Evolutionary conservation across 2,888 invertebrate genomes (phyloP).

Genomic region (Metalampra italica): DNA sequence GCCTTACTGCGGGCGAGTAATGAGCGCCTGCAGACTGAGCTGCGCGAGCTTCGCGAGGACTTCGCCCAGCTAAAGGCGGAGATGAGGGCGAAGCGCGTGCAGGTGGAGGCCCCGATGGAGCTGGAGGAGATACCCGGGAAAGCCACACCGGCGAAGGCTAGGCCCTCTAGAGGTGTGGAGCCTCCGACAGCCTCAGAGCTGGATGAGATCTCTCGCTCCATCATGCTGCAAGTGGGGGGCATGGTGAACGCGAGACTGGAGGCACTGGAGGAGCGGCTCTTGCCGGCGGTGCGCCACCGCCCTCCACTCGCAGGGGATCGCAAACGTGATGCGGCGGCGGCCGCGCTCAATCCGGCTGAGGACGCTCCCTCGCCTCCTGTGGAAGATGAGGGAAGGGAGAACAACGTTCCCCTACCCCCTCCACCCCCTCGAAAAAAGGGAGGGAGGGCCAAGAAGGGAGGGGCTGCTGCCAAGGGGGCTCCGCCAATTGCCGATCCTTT

Average conservation of each 20-base stretch:
- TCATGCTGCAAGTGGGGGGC: no score
- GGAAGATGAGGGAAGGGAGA: not conserved
- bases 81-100: not conserved
- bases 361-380: not conserved
- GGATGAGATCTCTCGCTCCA: no score
- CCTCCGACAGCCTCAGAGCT: no score
- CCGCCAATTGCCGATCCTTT: no score
- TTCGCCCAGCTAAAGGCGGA: not conserved
- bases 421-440: not conserved
- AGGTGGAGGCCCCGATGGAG: no score
- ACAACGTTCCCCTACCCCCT: not conserved
- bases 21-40: not conserved
- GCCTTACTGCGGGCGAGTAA: not conserved
- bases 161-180: no score
- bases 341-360: no score
- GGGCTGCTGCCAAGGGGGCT: not conserved
- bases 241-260: no score
- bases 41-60: not conserved
- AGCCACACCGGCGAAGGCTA: no score
- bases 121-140: no score
- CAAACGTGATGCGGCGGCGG: not conserved
- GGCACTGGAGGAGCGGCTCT: no score
- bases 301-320: not conserved
- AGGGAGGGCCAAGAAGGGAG: not conserved
- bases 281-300: not conserved